Evolutionary conservation across 2,888 invertebrate species (phyloP).

Genomic region (Eupithecia subumbrata): DNA sequence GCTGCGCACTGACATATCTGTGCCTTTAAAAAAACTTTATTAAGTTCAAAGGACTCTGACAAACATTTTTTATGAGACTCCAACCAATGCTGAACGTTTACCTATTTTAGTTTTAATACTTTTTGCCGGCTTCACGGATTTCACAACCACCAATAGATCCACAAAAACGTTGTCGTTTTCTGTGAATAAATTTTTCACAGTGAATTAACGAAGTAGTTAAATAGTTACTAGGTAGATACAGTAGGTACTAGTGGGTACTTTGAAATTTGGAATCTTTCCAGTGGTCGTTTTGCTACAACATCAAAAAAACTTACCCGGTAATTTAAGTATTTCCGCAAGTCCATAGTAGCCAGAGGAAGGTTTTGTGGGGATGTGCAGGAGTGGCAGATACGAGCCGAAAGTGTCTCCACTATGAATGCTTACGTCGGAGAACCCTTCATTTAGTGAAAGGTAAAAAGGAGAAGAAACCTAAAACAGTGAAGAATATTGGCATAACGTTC

Average conservation of each 20-base stretch:
- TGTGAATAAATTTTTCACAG: conserved; percentile 41
- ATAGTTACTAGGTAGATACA: neutral
- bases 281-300: neutral
- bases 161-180: conserved; percentile 79
- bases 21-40: conserved; percentile 56
- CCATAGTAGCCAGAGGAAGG: conserved; percentile 82
- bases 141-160: conserved; percentile 88
- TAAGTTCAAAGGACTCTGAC: neutral
- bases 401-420: conserved; percentile 83
- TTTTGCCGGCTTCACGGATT: conserved; percentile 85
- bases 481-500: neutral
- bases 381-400: conserved; percentile 72
- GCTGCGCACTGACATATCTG: conserved; percentile 85
- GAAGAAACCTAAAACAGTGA: conserved; percentile 82
- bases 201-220: neutral
- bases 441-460: conserved; percentile 86
- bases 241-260: neutral
- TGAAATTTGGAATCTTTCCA: neutral
- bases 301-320: conserved; percentile 58
- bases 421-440: conserved; percentile 86
- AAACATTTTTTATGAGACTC: neutral
- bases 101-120: conserved; percentile 86
- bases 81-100: conserved; percentile 25
- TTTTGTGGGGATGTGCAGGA: conserved; percentile 87
- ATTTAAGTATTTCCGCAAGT: conserved; percentile 80